These are phyloP conservation scores for Sorex araneus DNA, from an alignment of 2,113 vertebrate genomes.

Conservation along the genomic window DNA sequence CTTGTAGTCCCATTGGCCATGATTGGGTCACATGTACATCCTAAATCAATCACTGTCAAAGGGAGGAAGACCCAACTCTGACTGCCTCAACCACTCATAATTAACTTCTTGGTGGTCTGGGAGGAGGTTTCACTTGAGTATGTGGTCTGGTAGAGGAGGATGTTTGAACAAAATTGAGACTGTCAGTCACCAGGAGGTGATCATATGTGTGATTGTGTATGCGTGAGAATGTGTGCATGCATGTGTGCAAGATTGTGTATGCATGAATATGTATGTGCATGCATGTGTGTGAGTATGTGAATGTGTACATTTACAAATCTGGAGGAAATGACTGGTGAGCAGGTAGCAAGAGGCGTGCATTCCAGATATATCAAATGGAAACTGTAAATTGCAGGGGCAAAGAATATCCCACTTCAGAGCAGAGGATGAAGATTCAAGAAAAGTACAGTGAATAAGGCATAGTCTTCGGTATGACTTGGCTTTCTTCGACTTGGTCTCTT, in stretches of 20 bases:
- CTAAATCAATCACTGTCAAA: conserved; percentile 1
- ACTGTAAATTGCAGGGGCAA: neutral
- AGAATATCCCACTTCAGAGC: neutral
- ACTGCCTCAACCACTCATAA: neutral
- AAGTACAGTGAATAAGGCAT: neutral
- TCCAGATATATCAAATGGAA: neutral
- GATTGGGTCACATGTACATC: neutral
- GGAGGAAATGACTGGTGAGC: neutral
- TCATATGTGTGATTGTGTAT: neutral
- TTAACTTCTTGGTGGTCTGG: neutral
- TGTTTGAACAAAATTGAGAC: neutral
- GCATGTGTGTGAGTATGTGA: too few species aligned
- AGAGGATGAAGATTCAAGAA: conserved; percentile 1
- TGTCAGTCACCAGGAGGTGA: conserved; percentile 21
- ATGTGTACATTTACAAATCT: too few species aligned
- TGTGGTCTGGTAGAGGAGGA: neutral
- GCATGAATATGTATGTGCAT: too few species aligned
- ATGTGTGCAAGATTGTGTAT: neutral
- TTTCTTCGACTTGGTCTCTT: neutral
- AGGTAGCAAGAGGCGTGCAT: neutral
- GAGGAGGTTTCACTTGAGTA: neutral
- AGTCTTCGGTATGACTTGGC: neutral
- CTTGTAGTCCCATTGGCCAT: neutral
- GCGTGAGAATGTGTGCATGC: too few species aligned
- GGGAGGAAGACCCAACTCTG: neutral